Base-by-base conservation (phyloP, 2,113 vertebrate species). In the Phyllostomus discolor region DNA sequence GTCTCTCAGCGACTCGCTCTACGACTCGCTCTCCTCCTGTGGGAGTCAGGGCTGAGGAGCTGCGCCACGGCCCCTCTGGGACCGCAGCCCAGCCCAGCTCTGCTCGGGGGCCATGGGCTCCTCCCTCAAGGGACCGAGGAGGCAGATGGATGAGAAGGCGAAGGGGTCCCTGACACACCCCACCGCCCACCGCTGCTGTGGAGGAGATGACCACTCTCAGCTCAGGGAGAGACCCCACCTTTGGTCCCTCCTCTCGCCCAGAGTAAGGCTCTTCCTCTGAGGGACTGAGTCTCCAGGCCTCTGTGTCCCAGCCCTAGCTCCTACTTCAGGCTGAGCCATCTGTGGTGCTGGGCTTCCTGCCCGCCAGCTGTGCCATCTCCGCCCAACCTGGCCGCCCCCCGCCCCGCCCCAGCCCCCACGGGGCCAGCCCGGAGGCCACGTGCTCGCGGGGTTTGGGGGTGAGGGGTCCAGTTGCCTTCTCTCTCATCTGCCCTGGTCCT, bases 11-110 rank as follows among this genome's bases (percentile, higher is more conserved):
- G 99, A 99, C 54, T 99, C 99, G 0, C 98, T 99, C 88, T 99
- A 99, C 43, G 99, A 99, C 98, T 99, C 99, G 19, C 98, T 99
- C 67, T 99, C 99, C 2, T 99, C 99, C 88, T 99, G 99, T 54
- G 99, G 99, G 95, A 99, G 99, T 98, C 99, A 99, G 96, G 99
- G 99, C 96, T 99, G 98, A 99, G 43, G 22, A 33, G 19, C 81
- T 4, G 48, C 6, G 0, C 59, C 50, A 11, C 1, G 0, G 24
- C 33, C 89, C 91, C 54, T 12, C 48, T 31, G 73, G 43, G 73
- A 38, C 81, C 79, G 24, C 52, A 41, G 84, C 46, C 50, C 52
- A 64, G 59, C 81, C 50, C 10, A 7, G 69, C 48, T 54, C 14
- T 57, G 69, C 41, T 90, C 54, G 0, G 5, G 79, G 79, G 48